Conservation (phyloP, 2,797 vertebrate species). For the Sphaeramia orbicularis region DNA sequence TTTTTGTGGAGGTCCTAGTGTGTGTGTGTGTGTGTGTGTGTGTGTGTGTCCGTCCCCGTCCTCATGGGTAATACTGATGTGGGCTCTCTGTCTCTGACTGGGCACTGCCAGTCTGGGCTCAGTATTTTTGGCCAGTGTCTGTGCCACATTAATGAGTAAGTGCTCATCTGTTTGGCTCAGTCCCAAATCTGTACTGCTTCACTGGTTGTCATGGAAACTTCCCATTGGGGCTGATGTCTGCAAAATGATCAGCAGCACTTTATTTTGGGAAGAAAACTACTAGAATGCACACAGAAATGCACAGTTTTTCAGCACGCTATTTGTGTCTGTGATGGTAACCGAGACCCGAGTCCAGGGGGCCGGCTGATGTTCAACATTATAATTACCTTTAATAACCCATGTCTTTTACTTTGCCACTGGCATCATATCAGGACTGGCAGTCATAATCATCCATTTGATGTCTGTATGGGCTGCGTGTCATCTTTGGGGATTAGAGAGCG, state of each 20-base stretch:
- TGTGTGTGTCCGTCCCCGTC: slow-evolving; percentile 22
- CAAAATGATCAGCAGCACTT: slow-evolving; percentile 32
- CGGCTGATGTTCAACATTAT: background rate
- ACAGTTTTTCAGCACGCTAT: background rate
- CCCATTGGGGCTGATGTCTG: slow-evolving; percentile 50
- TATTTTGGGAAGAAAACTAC: slow-evolving; percentile 32
- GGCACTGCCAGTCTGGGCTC: slow-evolving; percentile 29
- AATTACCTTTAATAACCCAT: slow-evolving; percentile 6
- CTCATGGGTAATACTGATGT: background rate
- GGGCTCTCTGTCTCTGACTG: background rate
- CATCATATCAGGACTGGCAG: slow-evolving; percentile 6
- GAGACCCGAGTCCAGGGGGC: background rate
- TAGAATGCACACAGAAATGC: background rate
- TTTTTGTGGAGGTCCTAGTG: no score
- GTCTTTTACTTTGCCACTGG: background rate
- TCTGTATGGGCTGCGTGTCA: slow-evolving; percentile 29
- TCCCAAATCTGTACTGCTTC: slow-evolving; percentile 61
- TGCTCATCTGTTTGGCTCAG: slow-evolving; percentile 68
- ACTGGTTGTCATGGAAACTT: slow-evolving; percentile 69
- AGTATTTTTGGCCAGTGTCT: slow-evolving; percentile 33
- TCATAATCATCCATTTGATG: slow-evolving; percentile 32
- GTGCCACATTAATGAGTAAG: slow-evolving; percentile 60
- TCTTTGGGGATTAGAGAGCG: slow-evolving; percentile 58
- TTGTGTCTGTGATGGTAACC: slow-evolving; percentile 10
- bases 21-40: slow-evolving; percentile 12